Percentiles rank a stretch among this genome's conserved stretches.
These are phyloP conservation scores for Thamnaconus septentrionalis DNA, from an alignment of 2,113 vertebrate genomes.

Conservation along the genomic window DNA sequence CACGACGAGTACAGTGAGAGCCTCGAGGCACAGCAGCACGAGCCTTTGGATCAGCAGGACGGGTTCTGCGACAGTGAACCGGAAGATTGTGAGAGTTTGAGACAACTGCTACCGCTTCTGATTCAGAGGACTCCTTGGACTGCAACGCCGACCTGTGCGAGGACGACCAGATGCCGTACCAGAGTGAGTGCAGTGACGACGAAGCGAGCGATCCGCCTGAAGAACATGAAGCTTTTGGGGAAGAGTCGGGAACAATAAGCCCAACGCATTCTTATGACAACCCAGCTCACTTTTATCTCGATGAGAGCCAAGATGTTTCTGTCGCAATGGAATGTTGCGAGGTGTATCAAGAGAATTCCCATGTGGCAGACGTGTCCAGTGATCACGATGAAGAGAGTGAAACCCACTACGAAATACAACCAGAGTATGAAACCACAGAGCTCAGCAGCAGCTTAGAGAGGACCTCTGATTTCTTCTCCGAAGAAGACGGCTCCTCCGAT, in stretches of 20 bases:
- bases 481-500: slow-evolving; percentile 59
- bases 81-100: slow-evolving; percentile 48
- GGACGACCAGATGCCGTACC: slow-evolving; percentile 5
- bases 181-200: slow-evolving; percentile 13
- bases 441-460: slow-evolving; percentile 5
- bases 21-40: slow-evolving; percentile 31
- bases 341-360: slow-evolving; percentile 16
- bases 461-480: slow-evolving; percentile 21
- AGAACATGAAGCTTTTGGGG: slow-evolving; percentile 1
- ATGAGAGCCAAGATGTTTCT: slow-evolving; percentile 12
- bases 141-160: slow-evolving; percentile 29
- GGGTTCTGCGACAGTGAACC: slow-evolving; percentile 40
- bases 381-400: slow-evolving; percentile 21
- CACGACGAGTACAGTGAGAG: slow-evolving; percentile 16
- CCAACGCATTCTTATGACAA: not conserved
- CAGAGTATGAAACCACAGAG: slow-evolving; percentile 33
- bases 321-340: slow-evolving; percentile 22
- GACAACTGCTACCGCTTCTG: slow-evolving; percentile 9
- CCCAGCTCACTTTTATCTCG: slow-evolving; percentile 8
- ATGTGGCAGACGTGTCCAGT: not conserved
- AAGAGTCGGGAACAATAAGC: not conserved
- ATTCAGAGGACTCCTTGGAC: slow-evolving; percentile 30
- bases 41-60: slow-evolving; percentile 25
- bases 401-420: slow-evolving; percentile 14
- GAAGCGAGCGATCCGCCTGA: slow-evolving; percentile 26